Conservation (phyloP, 2,888 invertebrate species). For the Rhagonycha lutea region DNA sequence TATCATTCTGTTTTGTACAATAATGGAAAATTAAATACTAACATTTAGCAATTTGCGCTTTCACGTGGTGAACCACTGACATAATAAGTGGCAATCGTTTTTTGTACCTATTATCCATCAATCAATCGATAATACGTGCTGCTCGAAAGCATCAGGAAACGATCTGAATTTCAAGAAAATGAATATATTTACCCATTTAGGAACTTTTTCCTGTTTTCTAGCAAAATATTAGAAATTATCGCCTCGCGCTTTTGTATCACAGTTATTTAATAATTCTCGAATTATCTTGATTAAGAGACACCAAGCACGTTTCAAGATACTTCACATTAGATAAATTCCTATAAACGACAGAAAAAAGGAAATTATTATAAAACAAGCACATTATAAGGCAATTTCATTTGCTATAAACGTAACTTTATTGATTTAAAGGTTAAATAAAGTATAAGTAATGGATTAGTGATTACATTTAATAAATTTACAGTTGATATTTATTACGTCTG, state of each 20-base stretch:
- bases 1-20: neutral
- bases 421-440: neutral
- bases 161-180: constrained; percentile 2
- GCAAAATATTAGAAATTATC: neutral
- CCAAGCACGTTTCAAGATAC: neutral
- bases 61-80: constrained; percentile 14
- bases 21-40: neutral
- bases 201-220: neutral
- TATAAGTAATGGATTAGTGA: neutral
- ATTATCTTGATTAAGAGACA: neutral
- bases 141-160: constrained; percentile 11
- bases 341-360: neutral
- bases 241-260: neutral
- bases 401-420: neutral
- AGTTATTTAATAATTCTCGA: neutral
- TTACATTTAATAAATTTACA: neutral
- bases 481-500: neutral
- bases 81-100: constrained; percentile 13
- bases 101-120: constrained; percentile 13
- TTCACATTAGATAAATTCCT: neutral
- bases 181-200: neutral
- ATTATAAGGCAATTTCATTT: neutral
- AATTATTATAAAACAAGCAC: neutral
- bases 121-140: constrained; percentile 11
- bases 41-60: constrained; percentile 1